Evolutionary conservation across 2,797 vertebrate species (phyloP), one percentile per base, ranked within the genome.

Genomic region (Neostethus bicornis): DNA sequence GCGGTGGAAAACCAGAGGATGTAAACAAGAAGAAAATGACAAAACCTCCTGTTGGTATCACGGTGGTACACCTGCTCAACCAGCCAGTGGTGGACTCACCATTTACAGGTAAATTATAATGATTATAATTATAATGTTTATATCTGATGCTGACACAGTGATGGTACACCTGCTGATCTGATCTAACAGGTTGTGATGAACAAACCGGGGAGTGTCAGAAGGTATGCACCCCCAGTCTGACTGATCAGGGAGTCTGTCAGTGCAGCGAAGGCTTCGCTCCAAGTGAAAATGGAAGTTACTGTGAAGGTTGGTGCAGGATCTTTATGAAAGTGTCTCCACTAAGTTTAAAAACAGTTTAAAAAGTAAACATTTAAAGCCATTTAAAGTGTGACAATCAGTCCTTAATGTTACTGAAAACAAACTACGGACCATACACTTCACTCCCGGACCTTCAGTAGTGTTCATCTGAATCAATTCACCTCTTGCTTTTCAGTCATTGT

Each of bases 201-300:
- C 83, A 49, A 43, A 86, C 71, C 66, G 89, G 84, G 14, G 81
- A 68, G 6, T 95, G 94, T 78, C 76, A 82, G n/a, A 82, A 77
- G 6, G 77, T 85, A 24, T 96, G 95, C 65, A n/a, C n/a, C n/a
- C 88, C 86, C 39, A 76, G 46, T 43, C 70, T 80, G 8, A 62
- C 51, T 3, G 76, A 80, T 44, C 59, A 51, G 5, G 87, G 80
- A 1, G 24, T 32, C 5, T 96, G 95, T 67, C 84, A 54, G 38
- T 99, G 97, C 80, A 80, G 74, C 1, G 75, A 85, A 24, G 96
- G 96, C 3, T 99, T 93, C 68, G 56, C 75, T 31, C 88, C 95
- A 65, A 95, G 89, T 81, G 81, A 60, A 78, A 89, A 93, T 35
- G 91, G 92, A 16, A 89, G 84, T 67, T 73, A 85, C 46, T 99